phyloP scores from a whole-genome alignment of 2,797 vertebrate species.

The Anguilla marmorata region DNA sequence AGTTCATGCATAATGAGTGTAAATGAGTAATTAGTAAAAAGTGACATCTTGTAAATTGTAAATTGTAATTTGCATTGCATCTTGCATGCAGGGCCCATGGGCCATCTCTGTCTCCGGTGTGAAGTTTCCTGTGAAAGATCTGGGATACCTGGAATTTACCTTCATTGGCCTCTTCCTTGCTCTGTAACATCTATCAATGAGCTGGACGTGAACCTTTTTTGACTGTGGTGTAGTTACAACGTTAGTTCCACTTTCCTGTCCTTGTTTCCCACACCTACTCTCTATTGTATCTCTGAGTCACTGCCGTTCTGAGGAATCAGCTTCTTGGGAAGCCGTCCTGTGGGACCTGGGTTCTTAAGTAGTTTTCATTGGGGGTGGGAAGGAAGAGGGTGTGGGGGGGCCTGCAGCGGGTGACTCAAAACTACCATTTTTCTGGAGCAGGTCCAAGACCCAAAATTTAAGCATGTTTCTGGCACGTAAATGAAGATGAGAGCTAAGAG shows the following conservation, averaged over 20 bases:
- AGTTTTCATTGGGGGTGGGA: constrained; percentile 3
- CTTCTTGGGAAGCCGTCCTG: constrained; percentile 20
- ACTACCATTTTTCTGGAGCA: constrained; percentile 24
- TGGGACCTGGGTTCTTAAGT: constrained; percentile 17
- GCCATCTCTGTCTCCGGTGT: background rate
- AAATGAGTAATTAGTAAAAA: background rate
- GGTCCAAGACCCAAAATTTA: constrained; percentile 3
- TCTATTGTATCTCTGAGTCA: background rate
- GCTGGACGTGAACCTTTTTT: background rate
- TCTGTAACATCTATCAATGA: background rate
- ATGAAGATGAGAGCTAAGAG: constrained; percentile 16
- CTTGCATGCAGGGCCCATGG: background rate
- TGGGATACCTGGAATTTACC: background rate
- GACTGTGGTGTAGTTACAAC: background rate
- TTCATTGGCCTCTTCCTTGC: background rate
- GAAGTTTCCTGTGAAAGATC: background rate
- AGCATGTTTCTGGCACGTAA: constrained; percentile 23
- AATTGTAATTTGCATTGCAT: background rate
- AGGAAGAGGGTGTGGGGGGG: background rate
- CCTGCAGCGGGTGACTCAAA: background rate
- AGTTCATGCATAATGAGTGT: background rate
- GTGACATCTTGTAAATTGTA: background rate
- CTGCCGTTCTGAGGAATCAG: constrained; percentile 26
- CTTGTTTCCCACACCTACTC: background rate
- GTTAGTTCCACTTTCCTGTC: background rate